Evolutionary conservation across 2,113 vertebrate genomes (phyloP).

Genomic region (Columbina picui): DNA sequence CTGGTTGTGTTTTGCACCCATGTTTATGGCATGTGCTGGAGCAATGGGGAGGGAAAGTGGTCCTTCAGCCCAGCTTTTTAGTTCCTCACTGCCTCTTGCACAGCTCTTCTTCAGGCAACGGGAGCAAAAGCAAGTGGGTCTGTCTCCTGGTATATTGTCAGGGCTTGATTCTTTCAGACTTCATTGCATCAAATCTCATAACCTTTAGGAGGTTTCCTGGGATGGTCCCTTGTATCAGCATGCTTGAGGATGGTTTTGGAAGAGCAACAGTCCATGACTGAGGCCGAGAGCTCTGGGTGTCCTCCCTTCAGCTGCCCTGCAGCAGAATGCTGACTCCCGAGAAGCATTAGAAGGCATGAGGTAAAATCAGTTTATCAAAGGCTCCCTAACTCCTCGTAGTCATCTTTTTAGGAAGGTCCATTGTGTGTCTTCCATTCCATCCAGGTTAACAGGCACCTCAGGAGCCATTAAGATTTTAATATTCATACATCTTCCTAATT

Average conservation of each 20-base stretch:
- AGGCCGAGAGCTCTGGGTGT: background rate
- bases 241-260: background rate
- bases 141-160: background rate
- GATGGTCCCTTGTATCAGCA: background rate
- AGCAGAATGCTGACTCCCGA: accelerated
- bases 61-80: background rate
- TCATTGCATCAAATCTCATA: background rate
- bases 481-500: slow-evolving; percentile 1
- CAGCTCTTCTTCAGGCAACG: background rate
- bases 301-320: background rate
- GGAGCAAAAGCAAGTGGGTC: background rate
- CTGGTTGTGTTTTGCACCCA: background rate
- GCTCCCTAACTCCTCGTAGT: background rate
- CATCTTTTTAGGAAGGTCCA: background rate
- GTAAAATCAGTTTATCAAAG: background rate
- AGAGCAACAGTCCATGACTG: background rate
- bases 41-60: background rate
- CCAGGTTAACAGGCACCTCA: background rate
- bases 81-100: background rate
- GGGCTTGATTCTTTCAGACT: background rate
- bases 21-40: background rate
- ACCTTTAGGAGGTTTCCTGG: background rate
- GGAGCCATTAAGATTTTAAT: slow-evolving; percentile 15
- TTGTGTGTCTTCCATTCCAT: background rate
- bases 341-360: background rate